Evolutionary conservation across 2,888 invertebrate genomes (phyloP).

Genomic region (Agriotes lineatus): DNA sequence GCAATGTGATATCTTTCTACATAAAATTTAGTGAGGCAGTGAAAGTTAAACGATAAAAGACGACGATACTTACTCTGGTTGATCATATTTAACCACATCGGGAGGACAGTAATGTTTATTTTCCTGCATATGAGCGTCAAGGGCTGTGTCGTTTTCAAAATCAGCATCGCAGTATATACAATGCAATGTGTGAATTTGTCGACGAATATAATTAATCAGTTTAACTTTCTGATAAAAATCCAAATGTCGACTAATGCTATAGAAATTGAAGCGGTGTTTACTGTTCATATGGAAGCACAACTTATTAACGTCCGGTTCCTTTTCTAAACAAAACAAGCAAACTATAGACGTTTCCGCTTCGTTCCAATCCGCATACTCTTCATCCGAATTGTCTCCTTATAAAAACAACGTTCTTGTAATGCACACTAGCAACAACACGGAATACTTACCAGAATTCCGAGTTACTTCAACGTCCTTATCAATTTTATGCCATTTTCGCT

Average conservation of each 20-base stretch:
- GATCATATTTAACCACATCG: slow-evolving; percentile 79
- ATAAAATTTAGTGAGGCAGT: too few relatives aligned
- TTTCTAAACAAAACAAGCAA: slow-evolving; percentile 85
- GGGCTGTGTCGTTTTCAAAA: slow-evolving; percentile 70
- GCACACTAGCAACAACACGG: slow-evolving; percentile 59
- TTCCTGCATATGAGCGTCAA: slow-evolving; percentile 78
- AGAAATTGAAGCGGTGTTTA: slow-evolving; percentile 84
- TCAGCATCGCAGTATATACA: slow-evolving; percentile 82
- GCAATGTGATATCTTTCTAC: too few relatives aligned
- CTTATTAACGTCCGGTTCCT: slow-evolving; percentile 72
- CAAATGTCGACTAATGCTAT: slow-evolving; percentile 69
- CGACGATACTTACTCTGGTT: slow-evolving; percentile 77
- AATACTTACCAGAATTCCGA: slow-evolving; percentile 1
- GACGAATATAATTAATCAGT: slow-evolving; percentile 89
- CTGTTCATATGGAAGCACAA: slow-evolving; percentile 81
- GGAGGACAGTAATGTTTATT: slow-evolving; percentile 76
- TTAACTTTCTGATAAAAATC: slow-evolving; percentile 88
- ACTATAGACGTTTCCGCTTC: slow-evolving; percentile 75
- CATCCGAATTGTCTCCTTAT: slow-evolving; percentile 65
- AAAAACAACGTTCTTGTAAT: not conserved
- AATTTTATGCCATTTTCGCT: slow-evolving; percentile 64
- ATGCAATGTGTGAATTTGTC: slow-evolving; percentile 78
- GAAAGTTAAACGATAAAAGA: too few relatives aligned
- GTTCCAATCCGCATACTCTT: slow-evolving; percentile 88
- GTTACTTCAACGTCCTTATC: not conserved